A percentile compares a stretch with the other conserved stretches of the same genome.
Evolutionary conservation across 2,797 vertebrate species (phyloP).

Genomic region (Eulemur coronatus): DNA sequence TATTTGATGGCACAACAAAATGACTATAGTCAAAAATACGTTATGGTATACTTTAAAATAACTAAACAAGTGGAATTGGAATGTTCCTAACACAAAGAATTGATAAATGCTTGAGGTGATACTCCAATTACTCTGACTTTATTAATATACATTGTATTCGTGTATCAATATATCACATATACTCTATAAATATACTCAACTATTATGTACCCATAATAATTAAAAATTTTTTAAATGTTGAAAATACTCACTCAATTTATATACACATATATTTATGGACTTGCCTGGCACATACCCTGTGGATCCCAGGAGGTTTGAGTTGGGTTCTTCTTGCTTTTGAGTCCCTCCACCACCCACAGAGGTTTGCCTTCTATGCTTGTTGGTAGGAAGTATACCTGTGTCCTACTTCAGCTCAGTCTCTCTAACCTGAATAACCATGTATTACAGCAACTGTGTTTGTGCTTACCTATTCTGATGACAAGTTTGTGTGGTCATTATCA

Average conservation of each 20-base stretch:
- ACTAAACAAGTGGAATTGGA: too few species aligned
- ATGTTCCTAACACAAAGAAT: too few species aligned
- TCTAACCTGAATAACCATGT: not conserved
- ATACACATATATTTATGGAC: not conserved
- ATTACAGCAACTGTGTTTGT: not conserved
- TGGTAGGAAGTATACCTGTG: not conserved
- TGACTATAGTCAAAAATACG: too few species aligned
- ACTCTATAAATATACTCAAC: too few species aligned
- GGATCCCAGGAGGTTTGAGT: not conserved
- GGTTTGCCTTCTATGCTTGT: not conserved
- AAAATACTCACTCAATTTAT: not conserved
- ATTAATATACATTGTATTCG: too few species aligned
- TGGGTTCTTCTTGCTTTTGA: not conserved
- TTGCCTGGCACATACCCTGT: not conserved
- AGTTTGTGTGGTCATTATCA: not conserved
- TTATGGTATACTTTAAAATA: too few species aligned
- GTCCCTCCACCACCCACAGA: not conserved
- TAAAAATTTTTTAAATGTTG: not conserved
- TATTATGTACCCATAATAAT: too few species aligned
- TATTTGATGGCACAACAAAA: too few species aligned
- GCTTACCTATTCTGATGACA: not conserved
- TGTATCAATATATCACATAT: too few species aligned
- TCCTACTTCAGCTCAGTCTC: not conserved
- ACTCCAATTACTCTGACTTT: too few species aligned
- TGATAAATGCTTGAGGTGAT: too few species aligned